Base-by-base conservation (phyloP, 92 coral and sea anemone genomes). In the Paragorgia papillata region DNA sequence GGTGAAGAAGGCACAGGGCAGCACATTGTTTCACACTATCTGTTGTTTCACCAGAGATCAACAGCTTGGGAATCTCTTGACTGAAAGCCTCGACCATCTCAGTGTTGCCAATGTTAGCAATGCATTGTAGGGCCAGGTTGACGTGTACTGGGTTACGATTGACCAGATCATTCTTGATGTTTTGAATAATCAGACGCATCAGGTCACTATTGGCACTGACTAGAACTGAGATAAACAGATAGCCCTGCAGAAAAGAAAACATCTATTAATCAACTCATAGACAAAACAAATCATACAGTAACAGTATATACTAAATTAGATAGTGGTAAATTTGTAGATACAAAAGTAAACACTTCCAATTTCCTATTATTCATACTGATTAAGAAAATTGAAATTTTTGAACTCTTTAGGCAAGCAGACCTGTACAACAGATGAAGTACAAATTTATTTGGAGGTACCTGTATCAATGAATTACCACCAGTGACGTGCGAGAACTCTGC, bases 51-150 rank as follows among this genome's bases (percentile, higher is more conserved):
- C 97, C 97, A 0, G 99, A 95, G 9, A 95, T 96, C 60, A 95
- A 71, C 26, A 95, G 86, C 84, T 95, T 95, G 10, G 99, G 99
- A n/a, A 95, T 91, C 82, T 95, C 99, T 0, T 88, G 70, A 1
- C 95, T 93, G 46, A 95, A 90, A 4, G 92, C 96, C 53, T 95
- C 99, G 8, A 93, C 97, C 97, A 93, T 93, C 71, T 93, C 97
- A 7, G 89, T 88, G 61, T 90, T 93, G 20, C 97, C 97, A 3
- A 93, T 93, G 79, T 93, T 93, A 18, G 97, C 94, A 60, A 93
- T 93, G 67, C 97, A 93, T 76, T 93, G 97, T 22, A 93, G 85
- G 13, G 97, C 94, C 6, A 93, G 89, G 82, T 96, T 90, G 19
- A 93, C 97, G 73, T 92, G 84, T 30, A 93, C 90, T 53, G 97